Conservation (phyloP, 2,113 vertebrate species). For the Ifrita kowaldi region DNA sequence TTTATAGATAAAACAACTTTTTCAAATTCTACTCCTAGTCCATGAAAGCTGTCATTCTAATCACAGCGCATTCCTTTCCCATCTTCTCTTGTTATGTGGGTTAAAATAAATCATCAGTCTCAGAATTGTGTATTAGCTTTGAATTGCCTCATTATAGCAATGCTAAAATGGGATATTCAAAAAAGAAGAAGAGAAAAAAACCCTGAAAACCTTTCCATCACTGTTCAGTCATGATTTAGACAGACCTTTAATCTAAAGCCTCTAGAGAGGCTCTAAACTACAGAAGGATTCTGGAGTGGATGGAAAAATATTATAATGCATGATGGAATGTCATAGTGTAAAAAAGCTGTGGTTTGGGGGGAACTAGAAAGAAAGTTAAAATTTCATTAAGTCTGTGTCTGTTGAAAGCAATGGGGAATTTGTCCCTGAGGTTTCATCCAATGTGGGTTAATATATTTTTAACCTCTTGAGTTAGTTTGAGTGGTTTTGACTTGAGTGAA, state of each 20-base stretch:
- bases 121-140: constrained; percentile 33
- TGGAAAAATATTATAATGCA: neutral
- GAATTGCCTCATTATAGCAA: constrained; percentile 32
- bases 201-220: neutral
- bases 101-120: constrained; percentile 36
- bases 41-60: constrained; percentile 30
- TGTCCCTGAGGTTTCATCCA: neutral
- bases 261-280: neutral
- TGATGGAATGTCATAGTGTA: neutral
- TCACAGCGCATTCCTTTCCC: neutral
- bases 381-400: neutral
- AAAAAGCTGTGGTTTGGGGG: neutral
- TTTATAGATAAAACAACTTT: constrained; percentile 1
- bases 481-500: neutral
- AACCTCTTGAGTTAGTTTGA: neutral
- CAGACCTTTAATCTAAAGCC: constrained; percentile 17
- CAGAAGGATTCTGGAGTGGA: neutral
- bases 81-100: neutral
- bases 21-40: neutral
- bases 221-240: constrained; percentile 14
- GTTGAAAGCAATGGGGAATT: neutral
- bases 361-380: neutral
- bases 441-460: neutral
- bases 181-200: neutral
- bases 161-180: neutral